Evolutionary conservation across 2,888 invertebrate species (phyloP).

Genomic region (Hymenopus coronatus): DNA sequence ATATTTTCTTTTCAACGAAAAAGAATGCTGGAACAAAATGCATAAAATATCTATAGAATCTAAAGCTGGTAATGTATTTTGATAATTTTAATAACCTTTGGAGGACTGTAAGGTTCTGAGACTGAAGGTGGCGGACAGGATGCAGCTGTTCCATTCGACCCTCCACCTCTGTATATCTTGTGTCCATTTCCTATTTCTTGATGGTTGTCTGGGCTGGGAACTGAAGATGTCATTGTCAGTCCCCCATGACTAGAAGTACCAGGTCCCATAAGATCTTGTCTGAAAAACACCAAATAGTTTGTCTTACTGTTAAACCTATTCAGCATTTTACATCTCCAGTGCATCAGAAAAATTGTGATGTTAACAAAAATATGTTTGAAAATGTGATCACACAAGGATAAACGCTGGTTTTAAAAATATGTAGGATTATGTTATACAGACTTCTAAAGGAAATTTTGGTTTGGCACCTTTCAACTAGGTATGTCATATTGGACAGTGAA

Average conservation of each 20-base stretch:
- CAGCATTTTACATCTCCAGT: background rate
- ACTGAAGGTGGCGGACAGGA: slow-evolving; percentile 35
- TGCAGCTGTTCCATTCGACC: slow-evolving; percentile 43
- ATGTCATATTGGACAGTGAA: too few species aligned
- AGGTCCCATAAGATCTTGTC: background rate
- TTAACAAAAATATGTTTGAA: too few species aligned
- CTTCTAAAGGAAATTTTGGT: too few species aligned
- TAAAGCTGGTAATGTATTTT: background rate
- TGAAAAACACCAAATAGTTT: background rate
- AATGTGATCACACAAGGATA: too few species aligned
- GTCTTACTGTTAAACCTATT: background rate
- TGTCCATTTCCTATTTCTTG: slow-evolving; percentile 29
- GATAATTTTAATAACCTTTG: slow-evolving; percentile 29
- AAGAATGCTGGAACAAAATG: too few species aligned
- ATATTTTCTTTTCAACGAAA: too few species aligned
- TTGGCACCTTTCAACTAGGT: too few species aligned
- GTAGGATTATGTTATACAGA: too few species aligned
- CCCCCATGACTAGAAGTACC: slow-evolving; percentile 20
- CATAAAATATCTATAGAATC: too few species aligned
- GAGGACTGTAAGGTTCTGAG: slow-evolving; percentile 38
- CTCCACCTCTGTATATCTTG: slow-evolving; percentile 34
- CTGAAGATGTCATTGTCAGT: slow-evolving; percentile 17
- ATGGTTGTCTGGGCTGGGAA: slow-evolving; percentile 30
- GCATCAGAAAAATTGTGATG: too few species aligned
- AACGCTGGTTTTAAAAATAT: too few species aligned